Percentiles rank a stretch among this genome's conserved stretches.
phyloP scores from a whole-genome alignment of 2,113 vertebrate genomes.

The Camelus dromedarius region DNA sequence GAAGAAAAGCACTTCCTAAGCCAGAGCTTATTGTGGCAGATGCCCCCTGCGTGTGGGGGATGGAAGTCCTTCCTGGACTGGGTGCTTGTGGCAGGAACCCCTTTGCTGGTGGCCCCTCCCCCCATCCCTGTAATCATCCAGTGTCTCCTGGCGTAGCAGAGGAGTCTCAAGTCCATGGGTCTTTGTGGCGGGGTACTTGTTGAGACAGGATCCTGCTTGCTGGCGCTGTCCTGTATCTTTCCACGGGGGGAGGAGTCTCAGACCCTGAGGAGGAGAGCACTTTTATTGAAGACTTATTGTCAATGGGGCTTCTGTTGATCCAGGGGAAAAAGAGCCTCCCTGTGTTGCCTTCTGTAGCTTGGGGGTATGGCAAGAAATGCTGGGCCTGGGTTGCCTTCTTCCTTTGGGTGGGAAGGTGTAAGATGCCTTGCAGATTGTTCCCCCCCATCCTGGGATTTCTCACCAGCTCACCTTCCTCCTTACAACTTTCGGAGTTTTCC shows the following conservation, averaged over 20 bases:
- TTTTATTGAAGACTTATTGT: neutral
- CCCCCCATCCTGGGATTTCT: neutral
- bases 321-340: neutral
- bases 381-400: neutral
- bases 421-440: neutral
- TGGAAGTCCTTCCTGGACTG: neutral
- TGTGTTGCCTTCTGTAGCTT: neutral
- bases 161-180: too few species aligned
- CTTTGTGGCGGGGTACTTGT: too few species aligned
- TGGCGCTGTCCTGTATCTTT: neutral
- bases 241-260: neutral
- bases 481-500: neutral
- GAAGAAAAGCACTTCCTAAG: neutral
- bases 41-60: fast-evolving
- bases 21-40: neutral
- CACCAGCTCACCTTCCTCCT: neutral
- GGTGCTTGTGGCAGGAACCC: neutral
- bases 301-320: neutral
- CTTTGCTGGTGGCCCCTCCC: too few species aligned
- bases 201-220: neutral
- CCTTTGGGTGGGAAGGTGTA: neutral
- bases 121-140: too few species aligned
- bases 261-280: neutral
- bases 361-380: neutral
- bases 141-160: too few species aligned